Base-by-base conservation (phyloP, 2,113 vertebrate genomes). In the Toxotes chatareus region DNA sequence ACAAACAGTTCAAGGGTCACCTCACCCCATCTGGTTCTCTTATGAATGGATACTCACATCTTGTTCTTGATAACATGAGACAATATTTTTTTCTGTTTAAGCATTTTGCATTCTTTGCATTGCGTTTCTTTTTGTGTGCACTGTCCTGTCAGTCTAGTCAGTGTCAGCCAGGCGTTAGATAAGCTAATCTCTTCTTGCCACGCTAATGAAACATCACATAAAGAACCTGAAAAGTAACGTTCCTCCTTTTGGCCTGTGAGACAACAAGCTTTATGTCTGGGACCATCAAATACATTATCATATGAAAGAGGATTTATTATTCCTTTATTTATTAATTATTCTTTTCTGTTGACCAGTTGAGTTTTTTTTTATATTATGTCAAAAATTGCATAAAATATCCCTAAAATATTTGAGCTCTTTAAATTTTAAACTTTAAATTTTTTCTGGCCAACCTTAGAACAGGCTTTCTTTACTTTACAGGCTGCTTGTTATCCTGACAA, bases 181-280 rank as follows among this genome's bases (percentile, higher is more conserved):
- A 55, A 89, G 46, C 67, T 80, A 55, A 88, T 87, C 71, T 82
- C 27, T 46, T 40, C 21, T 21, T n/a, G 17, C 60, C 5, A 61
- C 7, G 32, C 60, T 62, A 47, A 79, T 63, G 19, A 84, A 81
- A 74, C 19, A 13, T 32, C 1, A 10, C 27, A 44, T 76, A 59
- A 84, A 73, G 75, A 91, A 90, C 77, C 81, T 70, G 82, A 84
- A 73, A 84, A 71, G 62, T 80, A 66, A 74, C 38, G 42, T 86
- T 90, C 79, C 68, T 51, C 47, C 11, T 32, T 68, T 40, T 65
- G 56, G 62, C 16, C 59, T 38, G 57, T 44, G n/a, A 66, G 51
- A 70, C 49, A 40, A 36, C n/a, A 77, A 78, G 7, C 31, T 23
- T 7, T 16, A 36, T 44, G 61, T 68, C 14, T 57, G 13, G 12